A percentile compares a stretch with the other conserved stretches of the same genome.
phyloP scores from a whole-genome alignment of 1,140 invertebrate genomes.

The Zophobas atratus region DNA sequence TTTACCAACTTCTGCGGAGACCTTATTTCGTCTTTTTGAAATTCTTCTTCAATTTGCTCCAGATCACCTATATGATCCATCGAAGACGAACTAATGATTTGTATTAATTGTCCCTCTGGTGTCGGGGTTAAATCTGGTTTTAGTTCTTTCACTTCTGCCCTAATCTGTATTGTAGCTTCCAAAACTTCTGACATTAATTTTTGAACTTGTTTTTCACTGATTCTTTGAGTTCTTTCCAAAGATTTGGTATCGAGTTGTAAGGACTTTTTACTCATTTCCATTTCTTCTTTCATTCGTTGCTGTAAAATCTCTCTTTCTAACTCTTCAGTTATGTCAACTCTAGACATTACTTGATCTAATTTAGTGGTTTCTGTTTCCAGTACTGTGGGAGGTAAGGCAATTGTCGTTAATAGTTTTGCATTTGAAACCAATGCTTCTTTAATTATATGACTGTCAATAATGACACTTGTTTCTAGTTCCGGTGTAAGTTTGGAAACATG shows the following conservation, averaged over 20 bases:
- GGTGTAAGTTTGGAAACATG: background rate
- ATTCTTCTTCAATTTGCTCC: conserved; percentile 49
- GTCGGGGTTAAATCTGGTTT: conserved; percentile 72
- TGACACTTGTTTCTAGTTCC: background rate
- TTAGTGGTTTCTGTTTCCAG: conserved; percentile 29
- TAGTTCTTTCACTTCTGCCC: conserved; percentile 71
- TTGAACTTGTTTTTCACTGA: conserved; percentile 67
- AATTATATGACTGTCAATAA: conserved; percentile 53
- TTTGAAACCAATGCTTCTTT: conserved; percentile 59
- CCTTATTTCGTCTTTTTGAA: conserved; percentile 12
- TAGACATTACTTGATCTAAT: conserved; percentile 13
- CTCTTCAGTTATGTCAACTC: conserved; percentile 31
- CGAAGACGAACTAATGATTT: conserved; percentile 58
- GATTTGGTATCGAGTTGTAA: conserved; percentile 41
- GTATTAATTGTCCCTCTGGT: conserved; percentile 67
- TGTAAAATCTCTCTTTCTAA: conserved; percentile 42
- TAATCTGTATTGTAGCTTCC: conserved; percentile 70
- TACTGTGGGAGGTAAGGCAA: conserved; percentile 57
- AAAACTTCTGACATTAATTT: conserved; percentile 70
- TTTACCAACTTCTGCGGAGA: conserved; percentile 29
- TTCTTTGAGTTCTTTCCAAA: conserved; percentile 37
- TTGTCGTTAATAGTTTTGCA: conserved; percentile 58
- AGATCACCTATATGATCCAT: conserved; percentile 56
- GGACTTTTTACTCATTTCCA: conserved; percentile 43
- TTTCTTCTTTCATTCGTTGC: conserved; percentile 30